Base-by-base conservation (phyloP, 1,140 invertebrate genomes). In the Drosophila carrolli region DNA sequence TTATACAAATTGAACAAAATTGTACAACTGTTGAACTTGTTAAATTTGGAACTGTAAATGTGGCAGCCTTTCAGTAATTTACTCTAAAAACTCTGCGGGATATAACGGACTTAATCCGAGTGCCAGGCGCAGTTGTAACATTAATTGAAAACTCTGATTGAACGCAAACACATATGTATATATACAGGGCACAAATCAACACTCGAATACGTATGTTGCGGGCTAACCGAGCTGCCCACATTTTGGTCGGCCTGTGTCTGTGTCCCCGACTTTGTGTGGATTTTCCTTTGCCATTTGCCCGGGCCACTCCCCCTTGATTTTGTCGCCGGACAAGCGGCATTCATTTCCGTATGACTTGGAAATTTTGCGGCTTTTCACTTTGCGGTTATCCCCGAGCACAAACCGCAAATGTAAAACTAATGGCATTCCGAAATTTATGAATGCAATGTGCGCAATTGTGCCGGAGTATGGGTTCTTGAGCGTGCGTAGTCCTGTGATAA, bases 371-470 rank as follows among this genome's bases (percentile, higher is more conserved):
- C 89, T 83, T 91, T 91, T 91, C 90, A 90, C 81, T 80, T 80
- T 91, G 89, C 84, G 89, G 84, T 80, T 83, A 89, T 86, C 81
- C 81, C 75, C 84, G 65, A 83, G 82, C 81, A 81, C 72, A 81
- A 78, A 88, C 90, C 90, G 88, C 90, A 91, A 91, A 91, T 91
- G 78, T 81, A 91, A 91, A 91, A 91, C 90, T 91, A 91, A 91
- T 91, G 90, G 86, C 78, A 91, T 79, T 83, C 77, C 68, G 58
- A 91, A 91, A 89, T 89, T 89, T 89, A 89, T 89, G 85, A 89
- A 89, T 90, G 77, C 80, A 78, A 48, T 70, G 66, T 58, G 50
- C 44, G 60, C 32, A 50, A 23, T 44, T 37, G 27, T 57, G 40
- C 13, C 27, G 47, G 41, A 46, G 29, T 50, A 7, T 55, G 47